A percentile compares a stretch with the other conserved stretches of the same genome.
Evolutionary conservation across 2,888 invertebrate species (phyloP).

Genomic region (Hydraecia micacea): DNA sequence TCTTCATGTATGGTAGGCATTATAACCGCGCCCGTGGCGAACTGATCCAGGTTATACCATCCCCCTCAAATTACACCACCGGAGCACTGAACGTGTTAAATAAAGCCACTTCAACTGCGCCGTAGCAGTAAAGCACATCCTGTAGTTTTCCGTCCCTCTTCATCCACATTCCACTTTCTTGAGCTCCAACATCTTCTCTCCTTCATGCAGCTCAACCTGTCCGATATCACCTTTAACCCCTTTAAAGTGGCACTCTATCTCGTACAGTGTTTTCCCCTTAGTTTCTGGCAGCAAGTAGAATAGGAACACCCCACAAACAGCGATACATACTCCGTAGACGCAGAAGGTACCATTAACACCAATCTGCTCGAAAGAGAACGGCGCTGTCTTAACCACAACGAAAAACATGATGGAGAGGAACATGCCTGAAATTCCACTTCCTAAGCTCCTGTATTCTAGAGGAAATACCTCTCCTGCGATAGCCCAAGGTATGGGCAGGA

Average conservation of each 20-base stretch:
- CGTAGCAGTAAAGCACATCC: slow-evolving; percentile 79
- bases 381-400: slow-evolving; percentile 92
- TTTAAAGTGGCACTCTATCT: slow-evolving; percentile 91
- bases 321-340: slow-evolving; percentile 89
- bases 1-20: slow-evolving; percentile 3
- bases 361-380: slow-evolving; percentile 87
- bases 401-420: slow-evolving; percentile 92
- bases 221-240: slow-evolving; percentile 70
- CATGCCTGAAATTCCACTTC: slow-evolving; percentile 92
- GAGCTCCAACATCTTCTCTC: slow-evolving; percentile 83
- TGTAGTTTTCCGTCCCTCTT: slow-evolving; percentile 63
- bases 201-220: slow-evolving; percentile 70
- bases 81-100: slow-evolving; percentile 55
- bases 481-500: slow-evolving; percentile 93
- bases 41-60: neutral
- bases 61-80: slow-evolving; percentile 5
- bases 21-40: neutral
- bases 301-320: slow-evolving; percentile 90
- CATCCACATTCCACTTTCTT: slow-evolving; percentile 84
- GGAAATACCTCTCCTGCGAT: slow-evolving; percentile 93
- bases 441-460: slow-evolving; percentile 91
- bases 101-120: slow-evolving; percentile 56
- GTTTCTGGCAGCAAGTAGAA: slow-evolving; percentile 92
- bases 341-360: slow-evolving; percentile 91
- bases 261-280: slow-evolving; percentile 91